Base-by-base conservation (phyloP, 1,140 invertebrate species). In the Glossosoma conforme region DNA sequence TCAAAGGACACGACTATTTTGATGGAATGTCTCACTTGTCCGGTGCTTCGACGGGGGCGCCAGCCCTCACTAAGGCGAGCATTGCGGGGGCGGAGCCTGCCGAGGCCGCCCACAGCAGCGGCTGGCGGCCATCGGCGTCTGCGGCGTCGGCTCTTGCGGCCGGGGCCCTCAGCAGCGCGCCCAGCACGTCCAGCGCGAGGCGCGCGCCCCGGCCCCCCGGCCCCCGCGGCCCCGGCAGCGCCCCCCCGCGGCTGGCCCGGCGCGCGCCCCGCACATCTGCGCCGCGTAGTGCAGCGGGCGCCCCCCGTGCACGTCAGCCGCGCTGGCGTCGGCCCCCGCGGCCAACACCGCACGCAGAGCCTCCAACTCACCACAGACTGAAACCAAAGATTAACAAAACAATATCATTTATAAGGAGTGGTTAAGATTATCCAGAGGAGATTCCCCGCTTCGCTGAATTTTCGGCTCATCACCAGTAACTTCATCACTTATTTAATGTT, bases 221-320 rank as follows among this genome's bases (percentile, higher is more conserved):
- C n/a, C n/a, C n/a, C n/a, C 48, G 85, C 85, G 8, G 80, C 81
- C 3, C 82, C 82, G 13, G 85, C 82, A 1, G 88, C 91, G 64
- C 92, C 93, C 82, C 81, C 84, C 83, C 47, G 81, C 79, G n/a
- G n/a, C n/a, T n/a, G n/a, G n/a, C 48, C 85, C 85, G 8, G 80
- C 81, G 3, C 82, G 82, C 13, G 85, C 82, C 1, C 88, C 91
- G 64, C 92, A 93, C 82, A 96, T 93, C 69, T 97, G 94, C 14
- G 94, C 93, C 0, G 95, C 94, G 72, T 98, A 99, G 68, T 99
- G 96, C 17, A 98, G 73, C 0, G 96, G 93, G 62, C 89, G 93
- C 8, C 95, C 96, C 3, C 91, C 90, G 64, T 97, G 92, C 46
- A 92, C 85, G 69, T 98, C 96, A 0, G 91, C 83, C 0, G 86